These are phyloP conservation scores for Siderastrea siderea DNA, from an alignment of 92 coral and sea anemone species.

Conservation along the genomic window DNA sequence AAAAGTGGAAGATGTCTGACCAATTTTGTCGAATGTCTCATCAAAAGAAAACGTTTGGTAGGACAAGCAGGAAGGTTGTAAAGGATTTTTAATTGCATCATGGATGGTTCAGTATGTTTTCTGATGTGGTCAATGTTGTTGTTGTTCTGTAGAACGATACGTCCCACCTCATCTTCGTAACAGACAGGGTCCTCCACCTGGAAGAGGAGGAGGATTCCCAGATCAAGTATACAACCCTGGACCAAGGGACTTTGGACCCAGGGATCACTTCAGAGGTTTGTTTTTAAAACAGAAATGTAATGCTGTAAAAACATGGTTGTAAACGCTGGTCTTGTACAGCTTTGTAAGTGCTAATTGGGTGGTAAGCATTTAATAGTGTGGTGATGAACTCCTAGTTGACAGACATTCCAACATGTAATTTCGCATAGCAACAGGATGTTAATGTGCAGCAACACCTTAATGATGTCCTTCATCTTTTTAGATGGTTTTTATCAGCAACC, in stretches of 20 bases:
- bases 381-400: no score
- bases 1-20: no score
- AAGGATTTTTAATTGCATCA: neutral
- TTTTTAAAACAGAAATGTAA: neutral
- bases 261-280: constrained; percentile 57
- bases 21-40: no score
- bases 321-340: no score
- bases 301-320: no score
- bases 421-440: no score
- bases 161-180: constrained; percentile 97
- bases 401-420: no score
- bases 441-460: neutral
- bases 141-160: constrained; percentile 74
- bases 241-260: constrained; percentile 23
- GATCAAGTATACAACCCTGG: constrained; percentile 37
- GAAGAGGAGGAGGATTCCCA: constrained; percentile 30
- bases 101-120: neutral
- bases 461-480: neutral
- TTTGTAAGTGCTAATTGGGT: no score
- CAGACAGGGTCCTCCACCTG: constrained; percentile 51
- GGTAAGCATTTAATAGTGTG: no score
- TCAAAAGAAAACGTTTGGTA: no score
- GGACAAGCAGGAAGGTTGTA: neutral
- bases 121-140: neutral
- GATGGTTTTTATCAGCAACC: constrained; percentile 43